Conservation (phyloP, 2,113 vertebrate species). For the Steatornis caripensis region DNA sequence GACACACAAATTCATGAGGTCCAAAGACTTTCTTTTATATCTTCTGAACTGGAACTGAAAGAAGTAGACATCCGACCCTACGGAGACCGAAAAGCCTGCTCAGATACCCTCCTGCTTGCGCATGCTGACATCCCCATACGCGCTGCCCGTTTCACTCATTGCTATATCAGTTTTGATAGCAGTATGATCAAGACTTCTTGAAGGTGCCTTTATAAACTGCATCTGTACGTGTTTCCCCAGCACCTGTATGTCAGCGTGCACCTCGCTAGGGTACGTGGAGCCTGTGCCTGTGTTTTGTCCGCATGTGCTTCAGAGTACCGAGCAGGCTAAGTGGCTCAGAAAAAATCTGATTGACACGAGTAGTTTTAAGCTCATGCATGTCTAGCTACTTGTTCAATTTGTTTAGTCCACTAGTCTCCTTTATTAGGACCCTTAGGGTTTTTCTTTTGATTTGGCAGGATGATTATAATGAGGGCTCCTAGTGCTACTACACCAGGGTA, state of each 20-base stretch:
- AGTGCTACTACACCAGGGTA: slow-evolving; percentile 57
- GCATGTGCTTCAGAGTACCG: rapidly evolving
- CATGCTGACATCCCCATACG: background rate
- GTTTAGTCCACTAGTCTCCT: slow-evolving; percentile 62
- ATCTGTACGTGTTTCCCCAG: background rate
- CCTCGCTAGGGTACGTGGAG: background rate
- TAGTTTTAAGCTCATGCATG: slow-evolving; percentile 27
- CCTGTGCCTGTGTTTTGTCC: background rate
- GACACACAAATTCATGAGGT: background rate
- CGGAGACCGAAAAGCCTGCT: background rate
- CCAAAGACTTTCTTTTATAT: background rate
- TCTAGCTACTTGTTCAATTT: slow-evolving; percentile 62
- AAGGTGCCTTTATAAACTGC: background rate
- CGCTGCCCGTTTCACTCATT: rapidly evolving
- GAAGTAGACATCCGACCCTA: background rate
- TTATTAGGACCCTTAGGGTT: slow-evolving; percentile 67
- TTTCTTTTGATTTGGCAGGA: slow-evolving; percentile 66
- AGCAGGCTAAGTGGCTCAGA: background rate
- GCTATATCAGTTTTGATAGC: background rate
- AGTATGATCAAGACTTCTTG: background rate
- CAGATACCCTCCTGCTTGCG: background rate
- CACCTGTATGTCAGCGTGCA: background rate
- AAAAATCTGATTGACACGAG: slow-evolving; percentile 25
- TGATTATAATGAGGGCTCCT: slow-evolving; percentile 66
- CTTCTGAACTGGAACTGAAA: background rate